Conservation (phyloP, 2,888 invertebrate species). For the Drymonia ruficornis region DNA sequence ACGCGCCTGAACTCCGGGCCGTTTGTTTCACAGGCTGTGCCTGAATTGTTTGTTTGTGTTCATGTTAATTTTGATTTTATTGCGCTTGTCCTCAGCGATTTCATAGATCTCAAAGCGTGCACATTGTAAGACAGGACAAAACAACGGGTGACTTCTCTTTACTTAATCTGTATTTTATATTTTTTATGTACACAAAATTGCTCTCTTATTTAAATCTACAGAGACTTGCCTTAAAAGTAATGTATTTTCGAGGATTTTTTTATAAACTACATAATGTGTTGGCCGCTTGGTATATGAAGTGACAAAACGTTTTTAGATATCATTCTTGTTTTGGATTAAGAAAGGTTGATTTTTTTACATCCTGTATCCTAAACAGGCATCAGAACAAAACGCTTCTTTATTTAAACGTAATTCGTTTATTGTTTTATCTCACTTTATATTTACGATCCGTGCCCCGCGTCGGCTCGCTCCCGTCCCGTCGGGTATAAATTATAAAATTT, state of each 20-base stretch:
- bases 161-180: no score
- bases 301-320: no score
- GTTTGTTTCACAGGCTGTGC: conserved; percentile 49
- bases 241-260: no score
- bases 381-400: conserved; percentile 81
- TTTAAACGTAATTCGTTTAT: conserved; percentile 83
- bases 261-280: no score
- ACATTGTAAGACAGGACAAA: no score
- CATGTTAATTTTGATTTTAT: conserved; percentile 6
- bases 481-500: conserved; percentile 78
- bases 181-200: no score
- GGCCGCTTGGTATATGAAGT: no score
- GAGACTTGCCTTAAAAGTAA: no score
- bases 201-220: no score
- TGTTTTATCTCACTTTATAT: conserved; percentile 82
- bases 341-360: conserved; percentile 28
- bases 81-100: neutral
- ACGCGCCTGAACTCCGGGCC: conserved; percentile 64
- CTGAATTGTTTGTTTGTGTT: conserved; percentile 37
- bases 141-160: no score
- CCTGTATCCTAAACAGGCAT: conserved; percentile 69
- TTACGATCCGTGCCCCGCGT: conserved; percentile 68
- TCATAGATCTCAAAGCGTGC: neutral
- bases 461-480: conserved; percentile 54
- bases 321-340: no score